Evolutionary conservation across 2,113 vertebrate genomes (phyloP).

Genomic region (Halcyon malimbica): DNA sequence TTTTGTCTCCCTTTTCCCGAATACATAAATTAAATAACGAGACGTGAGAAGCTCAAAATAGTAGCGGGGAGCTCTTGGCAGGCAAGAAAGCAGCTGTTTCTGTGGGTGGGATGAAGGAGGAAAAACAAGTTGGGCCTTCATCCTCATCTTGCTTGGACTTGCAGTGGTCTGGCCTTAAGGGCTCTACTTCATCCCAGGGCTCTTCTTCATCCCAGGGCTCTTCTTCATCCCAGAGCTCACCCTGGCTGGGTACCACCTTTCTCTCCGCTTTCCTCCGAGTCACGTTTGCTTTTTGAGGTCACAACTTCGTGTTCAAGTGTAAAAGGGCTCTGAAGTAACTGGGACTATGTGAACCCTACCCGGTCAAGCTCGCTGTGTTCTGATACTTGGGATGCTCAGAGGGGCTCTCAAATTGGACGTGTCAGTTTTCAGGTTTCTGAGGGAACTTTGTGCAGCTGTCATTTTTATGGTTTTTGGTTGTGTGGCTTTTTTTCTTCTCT

Average conservation of each 20-base stretch:
- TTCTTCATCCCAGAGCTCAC: not conserved
- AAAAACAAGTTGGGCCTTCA: not conserved
- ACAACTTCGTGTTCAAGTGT: not conserved
- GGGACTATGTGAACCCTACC: not conserved
- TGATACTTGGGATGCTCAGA: fast-evolving
- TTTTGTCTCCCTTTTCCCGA: not conserved
- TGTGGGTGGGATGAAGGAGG: not conserved
- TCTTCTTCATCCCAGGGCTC: not conserved
- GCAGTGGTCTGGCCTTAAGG: fast-evolving
- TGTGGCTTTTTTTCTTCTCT: not conserved
- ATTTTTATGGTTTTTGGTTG: not conserved
- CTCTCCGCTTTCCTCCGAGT: not conserved
- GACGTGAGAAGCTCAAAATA: not conserved
- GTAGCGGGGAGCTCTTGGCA: not conserved
- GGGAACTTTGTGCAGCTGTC: fast-evolving
- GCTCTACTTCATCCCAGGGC: not conserved
- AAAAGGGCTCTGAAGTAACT: not conserved
- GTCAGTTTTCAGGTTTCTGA: not conserved
- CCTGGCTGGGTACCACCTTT: not conserved
- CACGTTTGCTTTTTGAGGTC: not conserved
- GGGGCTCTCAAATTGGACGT: fast-evolving
- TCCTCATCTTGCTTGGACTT: not conserved
- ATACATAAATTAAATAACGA: constrained; percentile 26
- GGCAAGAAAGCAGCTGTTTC: not conserved
- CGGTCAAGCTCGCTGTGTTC: fast-evolving